phyloP scores from a whole-genome alignment of 2,797 vertebrate genomes.

The Vipera latastei region DNA sequence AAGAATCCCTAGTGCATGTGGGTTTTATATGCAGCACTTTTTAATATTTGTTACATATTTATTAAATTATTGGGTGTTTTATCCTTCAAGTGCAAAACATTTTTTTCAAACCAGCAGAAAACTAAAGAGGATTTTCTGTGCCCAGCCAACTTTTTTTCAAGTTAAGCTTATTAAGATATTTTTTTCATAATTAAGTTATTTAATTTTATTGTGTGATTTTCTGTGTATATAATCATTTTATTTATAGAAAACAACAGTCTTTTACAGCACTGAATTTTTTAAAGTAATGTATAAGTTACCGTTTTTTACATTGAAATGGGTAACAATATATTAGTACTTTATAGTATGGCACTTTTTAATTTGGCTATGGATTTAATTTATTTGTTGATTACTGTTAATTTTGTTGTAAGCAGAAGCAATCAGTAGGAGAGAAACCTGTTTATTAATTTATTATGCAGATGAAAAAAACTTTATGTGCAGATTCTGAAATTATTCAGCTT shows the following conservation, averaged over 20 bases:
- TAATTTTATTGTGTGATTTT: slow-evolving; percentile 64
- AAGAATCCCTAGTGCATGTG: slow-evolving; percentile 78
- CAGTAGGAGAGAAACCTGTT: slow-evolving; percentile 57
- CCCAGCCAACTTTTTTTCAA: slow-evolving; percentile 69
- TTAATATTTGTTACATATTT: slow-evolving; percentile 70
- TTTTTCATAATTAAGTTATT: slow-evolving; percentile 65
- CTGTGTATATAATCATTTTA: slow-evolving; percentile 69
- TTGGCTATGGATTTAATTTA: slow-evolving; percentile 57
- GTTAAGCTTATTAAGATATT: slow-evolving; percentile 67
- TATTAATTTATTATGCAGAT: slow-evolving; percentile 60
- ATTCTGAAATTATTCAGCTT: slow-evolving; percentile 44
- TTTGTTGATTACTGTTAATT: slow-evolving; percentile 58
- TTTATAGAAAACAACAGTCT: slow-evolving; percentile 78
- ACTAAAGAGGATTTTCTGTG: slow-evolving; percentile 60
- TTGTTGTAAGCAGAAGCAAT: slow-evolving; percentile 69
- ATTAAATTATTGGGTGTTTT: slow-evolving; percentile 66
- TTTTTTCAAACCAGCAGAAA: slow-evolving; percentile 52
- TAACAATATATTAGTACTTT: slow-evolving; percentile 71
- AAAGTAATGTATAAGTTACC: slow-evolving; percentile 67
- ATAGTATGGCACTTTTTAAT: slow-evolving; percentile 74
- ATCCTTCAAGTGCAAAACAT: slow-evolving; percentile 61
- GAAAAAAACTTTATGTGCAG: slow-evolving; percentile 61
- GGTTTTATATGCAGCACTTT: slow-evolving; percentile 83
- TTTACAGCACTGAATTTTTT: slow-evolving; percentile 74
- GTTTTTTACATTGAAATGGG: slow-evolving; percentile 65